These are phyloP conservation scores for Suricata suricatta DNA, from an alignment of 2,113 vertebrate species.

Conservation along the genomic window DNA sequence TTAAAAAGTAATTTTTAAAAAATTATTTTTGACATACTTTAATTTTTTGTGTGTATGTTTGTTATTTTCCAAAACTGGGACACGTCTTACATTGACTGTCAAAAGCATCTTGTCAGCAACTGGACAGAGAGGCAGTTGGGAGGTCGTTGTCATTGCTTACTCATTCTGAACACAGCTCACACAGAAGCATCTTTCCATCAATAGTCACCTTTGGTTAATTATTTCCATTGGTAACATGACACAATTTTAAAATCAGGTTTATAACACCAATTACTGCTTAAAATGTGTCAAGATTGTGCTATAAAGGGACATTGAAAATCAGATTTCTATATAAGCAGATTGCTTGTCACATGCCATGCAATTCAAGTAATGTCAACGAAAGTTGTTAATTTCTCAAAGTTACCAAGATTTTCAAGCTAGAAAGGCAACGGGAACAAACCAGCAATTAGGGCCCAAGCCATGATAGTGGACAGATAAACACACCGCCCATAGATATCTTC, in stretches of 20 bases:
- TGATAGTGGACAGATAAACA: background rate
- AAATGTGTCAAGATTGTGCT: background rate
- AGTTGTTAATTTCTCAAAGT: background rate
- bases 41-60: background rate
- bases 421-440: background rate
- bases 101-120: background rate
- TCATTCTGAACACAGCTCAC: background rate
- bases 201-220: background rate
- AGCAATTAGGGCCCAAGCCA: background rate
- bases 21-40: background rate
- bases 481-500: background rate
- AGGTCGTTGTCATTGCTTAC: rapidly evolving
- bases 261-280: background rate
- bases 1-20: no score
- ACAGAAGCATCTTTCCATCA: background rate
- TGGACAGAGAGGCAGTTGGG: background rate
- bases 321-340: background rate
- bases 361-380: background rate
- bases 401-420: background rate
- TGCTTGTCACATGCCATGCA: background rate
- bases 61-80: background rate
- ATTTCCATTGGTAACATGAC: background rate
- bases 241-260: background rate
- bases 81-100: background rate
- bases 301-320: background rate